These are phyloP conservation scores for Leptinotarsa haldemani DNA, from an alignment of 2,888 invertebrate genomes.

Conservation along the genomic window DNA sequence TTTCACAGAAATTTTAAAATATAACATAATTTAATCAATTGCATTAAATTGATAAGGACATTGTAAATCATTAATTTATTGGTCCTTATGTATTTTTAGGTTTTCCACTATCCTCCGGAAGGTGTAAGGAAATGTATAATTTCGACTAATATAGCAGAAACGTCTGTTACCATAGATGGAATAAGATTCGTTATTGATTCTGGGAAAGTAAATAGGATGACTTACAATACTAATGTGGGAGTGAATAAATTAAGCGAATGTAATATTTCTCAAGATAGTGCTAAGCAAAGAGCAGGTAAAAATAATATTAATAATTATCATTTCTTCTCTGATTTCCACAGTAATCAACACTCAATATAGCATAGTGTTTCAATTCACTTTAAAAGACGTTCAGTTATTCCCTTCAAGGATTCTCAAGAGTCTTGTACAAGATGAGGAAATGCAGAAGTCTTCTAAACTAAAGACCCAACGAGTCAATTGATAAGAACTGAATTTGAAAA, in stretches of 20 bases:
- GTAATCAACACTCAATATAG: no score
- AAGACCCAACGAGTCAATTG: no score
- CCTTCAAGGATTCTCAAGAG: no score
- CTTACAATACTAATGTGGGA: slow-evolving; percentile 89
- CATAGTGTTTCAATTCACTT: no score
- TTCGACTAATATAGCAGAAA: slow-evolving; percentile 98
- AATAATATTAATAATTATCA: neutral
- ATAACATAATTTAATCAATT: neutral
- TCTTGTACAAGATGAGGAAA: neutral
- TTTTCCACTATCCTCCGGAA: slow-evolving; percentile 93
- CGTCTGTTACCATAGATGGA: slow-evolving; percentile 98
- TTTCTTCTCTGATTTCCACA: no score
- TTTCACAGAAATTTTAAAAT: neutral
- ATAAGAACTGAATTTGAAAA: no score
- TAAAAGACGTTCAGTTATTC: no score
- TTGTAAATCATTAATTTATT: neutral
- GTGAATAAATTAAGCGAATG: slow-evolving; percentile 94
- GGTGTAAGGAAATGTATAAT: slow-evolving; percentile 96
- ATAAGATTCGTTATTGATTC: slow-evolving; percentile 97
- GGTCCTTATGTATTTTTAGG: slow-evolving; percentile 33
- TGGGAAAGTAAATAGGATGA: slow-evolving; percentile 95
- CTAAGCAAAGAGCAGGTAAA: slow-evolving; percentile 86
- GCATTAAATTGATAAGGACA: neutral
- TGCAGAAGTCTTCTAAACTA: neutral
- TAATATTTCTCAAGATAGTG: slow-evolving; percentile 87